phyloP scores from a whole-genome alignment of 2,888 invertebrate genomes.

The Tuta absoluta region DNA sequence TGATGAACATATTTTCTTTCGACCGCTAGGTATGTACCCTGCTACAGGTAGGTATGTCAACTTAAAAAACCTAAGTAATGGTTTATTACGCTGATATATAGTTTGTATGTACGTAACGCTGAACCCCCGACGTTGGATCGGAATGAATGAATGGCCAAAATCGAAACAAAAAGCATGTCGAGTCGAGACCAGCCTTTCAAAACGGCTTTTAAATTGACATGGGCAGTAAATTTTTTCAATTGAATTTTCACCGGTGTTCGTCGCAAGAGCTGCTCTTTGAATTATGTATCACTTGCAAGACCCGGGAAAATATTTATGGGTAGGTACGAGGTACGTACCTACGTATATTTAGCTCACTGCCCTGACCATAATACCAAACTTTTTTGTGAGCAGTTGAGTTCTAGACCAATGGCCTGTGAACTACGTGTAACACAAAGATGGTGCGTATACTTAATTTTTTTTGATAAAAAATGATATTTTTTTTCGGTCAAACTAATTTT shows the following conservation, averaged over 20 bases:
- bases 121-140: conserved; percentile 2
- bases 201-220: conserved; percentile 25
- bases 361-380: too few relatives aligned
- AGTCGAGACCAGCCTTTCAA: conserved; percentile 20
- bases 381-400: too few relatives aligned
- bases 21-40: too few relatives aligned
- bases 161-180: conserved; percentile 15
- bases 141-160: conserved; percentile 28
- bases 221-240: conserved; percentile 23
- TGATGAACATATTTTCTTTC: too few relatives aligned
- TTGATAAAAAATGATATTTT: too few relatives aligned
- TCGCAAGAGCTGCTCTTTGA: conserved; percentile 25
- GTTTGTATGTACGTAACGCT: not conserved
- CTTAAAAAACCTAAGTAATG: too few relatives aligned
- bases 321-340: not conserved
- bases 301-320: conserved; percentile 22
- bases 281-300: conserved; percentile 31
- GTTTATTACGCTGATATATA: too few relatives aligned
- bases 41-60: too few relatives aligned
- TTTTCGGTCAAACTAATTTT: too few relatives aligned
- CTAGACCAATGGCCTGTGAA: too few relatives aligned
- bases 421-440: too few relatives aligned
- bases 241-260: conserved; percentile 18
- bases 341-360: not conserved
- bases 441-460: too few relatives aligned